These are phyloP conservation scores for Cepaea hortensis DNA, from an alignment of 2,888 invertebrate genomes.

Conservation along the genomic window DNA sequence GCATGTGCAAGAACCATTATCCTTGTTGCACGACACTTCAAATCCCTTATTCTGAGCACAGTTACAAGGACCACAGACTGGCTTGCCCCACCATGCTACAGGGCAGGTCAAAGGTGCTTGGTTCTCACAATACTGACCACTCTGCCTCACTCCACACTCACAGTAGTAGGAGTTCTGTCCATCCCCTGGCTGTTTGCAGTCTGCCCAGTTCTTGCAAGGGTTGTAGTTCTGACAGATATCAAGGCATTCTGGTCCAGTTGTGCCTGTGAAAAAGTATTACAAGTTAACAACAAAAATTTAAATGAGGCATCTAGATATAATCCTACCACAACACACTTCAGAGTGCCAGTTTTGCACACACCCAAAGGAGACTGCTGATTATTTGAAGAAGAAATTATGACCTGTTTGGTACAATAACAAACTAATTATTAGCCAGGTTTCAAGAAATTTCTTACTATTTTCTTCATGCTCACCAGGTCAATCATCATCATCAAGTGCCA, in stretches of 20 bases:
- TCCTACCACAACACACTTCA: too few species aligned
- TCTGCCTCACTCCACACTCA: conserved; percentile 85
- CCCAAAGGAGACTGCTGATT: too few species aligned
- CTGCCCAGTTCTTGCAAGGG: conserved; percentile 87
- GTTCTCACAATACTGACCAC: conserved; percentile 77
- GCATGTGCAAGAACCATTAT: conserved; percentile 91
- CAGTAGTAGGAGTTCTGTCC: conserved; percentile 84
- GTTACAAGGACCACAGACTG: conserved; percentile 94
- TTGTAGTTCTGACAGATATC: conserved; percentile 85
- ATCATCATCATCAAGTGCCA: too few species aligned
- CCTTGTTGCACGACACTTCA: conserved; percentile 92
- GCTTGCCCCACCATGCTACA: conserved; percentile 94
- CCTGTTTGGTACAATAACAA: too few species aligned
- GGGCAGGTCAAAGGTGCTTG: conserved; percentile 82
- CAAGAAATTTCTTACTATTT: too few species aligned
- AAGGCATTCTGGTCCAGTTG: conserved; percentile 80
- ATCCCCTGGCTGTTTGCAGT: conserved; percentile 78
- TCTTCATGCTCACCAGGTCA: too few species aligned
- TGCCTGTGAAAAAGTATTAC: conserved; percentile 69
- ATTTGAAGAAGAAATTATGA: too few species aligned
- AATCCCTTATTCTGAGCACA: conserved; percentile 90
- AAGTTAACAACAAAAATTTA: neutral
- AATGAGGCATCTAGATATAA: neutral
- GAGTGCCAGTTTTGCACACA: too few species aligned
- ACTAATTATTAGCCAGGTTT: too few species aligned